Evolutionary conservation across 2,113 vertebrate species (phyloP).

Genomic region (Stigmatopora argus): DNA sequence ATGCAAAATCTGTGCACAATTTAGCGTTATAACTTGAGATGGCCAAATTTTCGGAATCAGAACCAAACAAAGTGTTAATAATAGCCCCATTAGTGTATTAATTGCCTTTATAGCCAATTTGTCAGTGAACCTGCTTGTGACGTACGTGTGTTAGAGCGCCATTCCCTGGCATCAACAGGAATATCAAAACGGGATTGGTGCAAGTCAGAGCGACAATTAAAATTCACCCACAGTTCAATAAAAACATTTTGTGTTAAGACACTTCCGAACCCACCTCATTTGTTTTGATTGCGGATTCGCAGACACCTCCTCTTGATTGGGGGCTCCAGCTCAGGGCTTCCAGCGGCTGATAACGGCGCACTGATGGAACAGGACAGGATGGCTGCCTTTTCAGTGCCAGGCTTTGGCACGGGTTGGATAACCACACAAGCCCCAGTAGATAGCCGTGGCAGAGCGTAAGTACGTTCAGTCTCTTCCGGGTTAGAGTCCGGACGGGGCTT

Average conservation of each 20-base stretch:
- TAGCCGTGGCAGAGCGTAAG: conserved; percentile 88
- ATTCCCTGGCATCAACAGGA: no score
- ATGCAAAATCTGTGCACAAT: no score
- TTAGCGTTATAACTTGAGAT: no score
- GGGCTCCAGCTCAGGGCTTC: conserved; percentile 91
- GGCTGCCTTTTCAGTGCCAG: conserved; percentile 85
- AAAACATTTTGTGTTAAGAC: background rate
- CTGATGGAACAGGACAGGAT: conserved; percentile 84
- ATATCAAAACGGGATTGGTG: no score
- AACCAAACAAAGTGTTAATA: no score
- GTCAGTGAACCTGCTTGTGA: no score
- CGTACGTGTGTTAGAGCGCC: no score
- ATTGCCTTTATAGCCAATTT: no score
- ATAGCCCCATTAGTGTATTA: no score
- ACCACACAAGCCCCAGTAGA: conserved; percentile 89
- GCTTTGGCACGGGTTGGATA: conserved; percentile 99
- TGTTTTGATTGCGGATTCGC: conserved; percentile 99
- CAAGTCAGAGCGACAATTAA: conserved; percentile 13
- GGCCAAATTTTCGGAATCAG: no score
- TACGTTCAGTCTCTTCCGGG: conserved; percentile 89
- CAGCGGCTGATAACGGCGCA: conserved; percentile 81
- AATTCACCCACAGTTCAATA: background rate
- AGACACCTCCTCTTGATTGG: conserved; percentile 98
- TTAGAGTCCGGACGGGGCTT: conserved; percentile 78
- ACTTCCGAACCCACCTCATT: conserved; percentile 68